Base-by-base conservation (phyloP, 1,140 invertebrate genomes). In the Neelides sp. region DNA sequence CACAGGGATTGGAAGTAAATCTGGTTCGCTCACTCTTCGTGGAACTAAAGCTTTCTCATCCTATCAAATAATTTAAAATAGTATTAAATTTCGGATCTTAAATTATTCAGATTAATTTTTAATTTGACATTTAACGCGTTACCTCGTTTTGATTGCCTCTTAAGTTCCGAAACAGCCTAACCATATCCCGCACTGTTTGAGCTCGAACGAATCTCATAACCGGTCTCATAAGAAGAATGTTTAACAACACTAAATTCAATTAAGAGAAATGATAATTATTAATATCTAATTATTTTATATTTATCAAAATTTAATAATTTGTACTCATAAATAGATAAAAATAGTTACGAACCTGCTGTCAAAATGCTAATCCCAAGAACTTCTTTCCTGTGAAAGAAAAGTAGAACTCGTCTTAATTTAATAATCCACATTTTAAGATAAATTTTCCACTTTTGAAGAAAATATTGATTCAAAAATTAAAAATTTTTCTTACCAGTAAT, bases 281-380 rank as follows among this genome's bases (percentile, higher is more conserved):
- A n/a, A n/a, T n/a, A n/a, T n/a, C n/a, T n/a, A n/a, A n/a, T n/a
- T n/a, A n/a, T n/a, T n/a, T n/a, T n/a, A n/a, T n/a, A n/a, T n/a
- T n/a, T n/a, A n/a, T n/a, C n/a, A n/a, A n/a, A n/a, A n/a, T n/a
- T n/a, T n/a, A n/a, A n/a, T n/a, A n/a, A n/a, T n/a, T n/a, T n/a
- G n/a, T n/a, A n/a, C n/a, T n/a, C n/a, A n/a, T n/a, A n/a, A n/a
- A n/a, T n/a, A n/a, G n/a, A n/a, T 78, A 15, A 42, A 83, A n/a
- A n/a, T n/a, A n/a, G n/a, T n/a, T n/a, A n/a, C n/a, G n/a, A n/a
- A n/a, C n/a, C 49, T 0, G 79, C 77, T 10, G 75, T 77, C 0
- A 75, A 67, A 30, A 85, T 61, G n/a, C 77, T 78, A 46, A 83
- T 79, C 1, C 78, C 67, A 4, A 77, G 55, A 43, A 86, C 75